Percentiles rank a stretch among this genome's conserved stretches.
These are phyloP conservation scores for Heptranchias perlo DNA, from an alignment of 2,113 vertebrate species.

Conservation along the genomic window DNA sequence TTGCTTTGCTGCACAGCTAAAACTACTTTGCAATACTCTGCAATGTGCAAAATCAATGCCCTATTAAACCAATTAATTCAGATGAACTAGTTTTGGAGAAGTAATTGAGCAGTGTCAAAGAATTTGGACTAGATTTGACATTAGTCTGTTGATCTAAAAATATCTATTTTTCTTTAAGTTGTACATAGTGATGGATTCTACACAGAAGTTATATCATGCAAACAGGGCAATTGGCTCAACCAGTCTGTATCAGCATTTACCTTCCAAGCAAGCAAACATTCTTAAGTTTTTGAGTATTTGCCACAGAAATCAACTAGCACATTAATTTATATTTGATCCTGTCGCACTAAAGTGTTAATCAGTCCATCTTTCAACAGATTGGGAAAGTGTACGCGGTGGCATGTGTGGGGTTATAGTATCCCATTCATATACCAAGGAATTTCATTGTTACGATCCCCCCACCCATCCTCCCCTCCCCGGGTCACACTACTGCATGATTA, in stretches of 20 bases:
- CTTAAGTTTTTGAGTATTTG: neutral
- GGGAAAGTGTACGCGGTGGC: no score
- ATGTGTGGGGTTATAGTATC: no score
- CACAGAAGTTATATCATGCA: neutral
- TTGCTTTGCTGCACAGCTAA: no score
- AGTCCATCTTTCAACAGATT: no score
- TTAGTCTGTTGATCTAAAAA: neutral
- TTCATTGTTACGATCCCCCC: neutral
- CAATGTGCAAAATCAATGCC: neutral
- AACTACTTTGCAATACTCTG: neutral
- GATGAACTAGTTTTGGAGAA: neutral
- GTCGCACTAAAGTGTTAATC: no score
- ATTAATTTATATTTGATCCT: no score
- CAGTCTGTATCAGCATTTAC: neutral
- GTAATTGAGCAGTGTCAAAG: neutral
- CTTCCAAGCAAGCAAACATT: neutral
- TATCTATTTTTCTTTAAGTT: neutral
- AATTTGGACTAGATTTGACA: neutral
- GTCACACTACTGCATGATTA: neutral
- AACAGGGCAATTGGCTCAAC: neutral
- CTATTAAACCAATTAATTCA: neutral
- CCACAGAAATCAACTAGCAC: no score
- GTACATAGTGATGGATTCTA: neutral
- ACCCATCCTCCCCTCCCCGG: neutral
- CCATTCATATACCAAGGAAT: no score